phyloP scores from a whole-genome alignment of 2,797 vertebrate species.

The Macrochelys suwanniensis region DNA sequence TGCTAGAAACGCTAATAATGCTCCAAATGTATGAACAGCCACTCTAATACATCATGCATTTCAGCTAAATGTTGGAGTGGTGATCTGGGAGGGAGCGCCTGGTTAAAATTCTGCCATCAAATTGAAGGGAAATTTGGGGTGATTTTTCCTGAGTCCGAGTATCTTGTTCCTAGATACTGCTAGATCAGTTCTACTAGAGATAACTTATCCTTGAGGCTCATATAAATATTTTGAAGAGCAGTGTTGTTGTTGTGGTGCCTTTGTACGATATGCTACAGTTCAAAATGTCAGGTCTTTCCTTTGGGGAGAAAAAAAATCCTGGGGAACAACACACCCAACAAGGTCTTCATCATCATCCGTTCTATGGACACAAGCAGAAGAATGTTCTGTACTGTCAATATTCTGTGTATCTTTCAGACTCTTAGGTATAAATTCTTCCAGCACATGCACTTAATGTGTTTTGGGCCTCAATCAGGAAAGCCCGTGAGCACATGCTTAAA shows the following conservation, averaged over 20 bases:
- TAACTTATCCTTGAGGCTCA: background rate
- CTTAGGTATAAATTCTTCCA: background rate
- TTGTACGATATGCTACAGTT: background rate
- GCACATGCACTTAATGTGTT: background rate
- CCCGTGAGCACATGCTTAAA: background rate
- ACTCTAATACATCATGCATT: constrained; percentile 30
- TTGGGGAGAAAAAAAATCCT: background rate
- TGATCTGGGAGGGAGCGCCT: background rate
- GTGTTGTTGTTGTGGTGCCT: background rate
- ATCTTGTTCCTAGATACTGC: constrained; percentile 34
- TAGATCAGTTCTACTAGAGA: background rate
- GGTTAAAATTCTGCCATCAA: background rate
- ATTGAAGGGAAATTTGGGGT: background rate
- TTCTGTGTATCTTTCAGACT: background rate
- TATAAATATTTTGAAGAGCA: background rate
- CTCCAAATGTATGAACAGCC: constrained; percentile 8
- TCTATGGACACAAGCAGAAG: background rate
- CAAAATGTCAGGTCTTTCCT: background rate
- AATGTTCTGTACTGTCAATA: background rate
- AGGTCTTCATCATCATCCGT: background rate
- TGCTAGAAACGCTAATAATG: constrained; percentile 48
- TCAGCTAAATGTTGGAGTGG: background rate
- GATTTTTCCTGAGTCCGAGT: constrained; percentile 24
- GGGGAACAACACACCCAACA: background rate
- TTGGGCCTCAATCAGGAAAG: background rate